A percentile compares a stretch with the other conserved stretches of the same genome.
These are phyloP conservation scores for Masticophis lateralis DNA, from an alignment of 2,797 vertebrate genomes.

Conservation along the genomic window DNA sequence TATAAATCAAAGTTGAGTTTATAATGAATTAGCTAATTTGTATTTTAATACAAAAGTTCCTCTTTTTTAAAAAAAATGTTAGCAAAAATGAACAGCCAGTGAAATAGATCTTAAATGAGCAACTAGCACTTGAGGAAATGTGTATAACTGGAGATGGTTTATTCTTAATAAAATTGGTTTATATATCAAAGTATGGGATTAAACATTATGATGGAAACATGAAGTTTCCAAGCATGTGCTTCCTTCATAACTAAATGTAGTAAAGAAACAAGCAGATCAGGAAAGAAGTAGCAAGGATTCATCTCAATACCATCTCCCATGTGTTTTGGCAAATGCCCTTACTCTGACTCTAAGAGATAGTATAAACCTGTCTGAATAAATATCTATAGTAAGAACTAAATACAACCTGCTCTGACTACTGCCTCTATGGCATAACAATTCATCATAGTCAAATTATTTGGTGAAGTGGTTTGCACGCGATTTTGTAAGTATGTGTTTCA, in stretches of 20 bases:
- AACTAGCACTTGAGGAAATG: constrained; percentile 24
- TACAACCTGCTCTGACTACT: background rate
- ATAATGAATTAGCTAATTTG: constrained; percentile 69
- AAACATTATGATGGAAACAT: background rate
- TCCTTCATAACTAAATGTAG: background rate
- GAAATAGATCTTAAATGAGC: constrained; percentile 29
- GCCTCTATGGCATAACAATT: background rate
- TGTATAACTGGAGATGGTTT: background rate
- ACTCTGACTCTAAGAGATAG: background rate
- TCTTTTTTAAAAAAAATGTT: background rate
- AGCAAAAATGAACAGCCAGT: background rate
- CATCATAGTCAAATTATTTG: background rate
- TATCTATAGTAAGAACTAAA: background rate
- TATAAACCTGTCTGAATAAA: background rate
- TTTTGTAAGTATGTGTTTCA: background rate
- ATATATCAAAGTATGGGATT: background rate
- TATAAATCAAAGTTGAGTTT: constrained; percentile 72
- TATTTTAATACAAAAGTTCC: constrained; percentile 62
- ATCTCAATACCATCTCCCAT: background rate
- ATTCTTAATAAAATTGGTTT: background rate
- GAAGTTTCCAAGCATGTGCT: background rate
- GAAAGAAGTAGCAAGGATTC: background rate
- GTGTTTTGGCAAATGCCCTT: background rate
- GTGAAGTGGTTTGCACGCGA: background rate
- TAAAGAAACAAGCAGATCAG: background rate